Evolutionary conservation across 2,888 invertebrate genomes (phyloP), one percentile per base, ranked within the genome.

Genomic region (Cantharis nigra): DNA sequence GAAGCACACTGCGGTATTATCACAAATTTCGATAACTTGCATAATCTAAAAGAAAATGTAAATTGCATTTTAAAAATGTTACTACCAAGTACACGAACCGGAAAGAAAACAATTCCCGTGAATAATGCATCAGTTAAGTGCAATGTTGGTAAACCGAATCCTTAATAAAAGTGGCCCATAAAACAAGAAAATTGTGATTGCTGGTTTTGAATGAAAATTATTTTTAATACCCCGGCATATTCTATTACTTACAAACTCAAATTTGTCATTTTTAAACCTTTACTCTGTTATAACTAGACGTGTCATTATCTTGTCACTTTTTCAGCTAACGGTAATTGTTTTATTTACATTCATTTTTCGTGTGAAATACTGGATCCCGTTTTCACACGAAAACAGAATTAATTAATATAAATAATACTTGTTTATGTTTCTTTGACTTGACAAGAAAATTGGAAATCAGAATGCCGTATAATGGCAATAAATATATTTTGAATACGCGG

Each of bases 31-130:
- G 26, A 20, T 65, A 63, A 28, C 69, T 74, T 72, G 77, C 77
- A 75, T 79, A 79, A 67, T 78, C 77, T 79, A 79, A 78, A 80
- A 79, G 72, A 75, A 81, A 81, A 85, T 84, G 85, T 83, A 84
- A 84, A 85, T 84, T 83, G 80, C 78, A 78, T 81, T 82, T 84
- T 83, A 81, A 83, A 85, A 85, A 83, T 84, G 83, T 80, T 83
- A 79, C 84, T 80, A 82, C 83, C 82, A 84, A 85, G 79, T 80
- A 83, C 83, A 82, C 82, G 83, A 83, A 83, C 83, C 84, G 85
- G 83, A 79, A 79, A 80, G 76, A 73, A 79, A 79, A 78, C 76
- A 76, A 77, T 78, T 75, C 79, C 80, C 67, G 78, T 82, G 80
- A 81, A 80, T 81, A 81, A 82, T 80, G 80, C 81, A 82, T 80